A percentile compares a stretch with the other conserved stretches of the same genome.
phyloP scores from a whole-genome alignment of 1,140 invertebrate genomes.

The Camponotus floridanus region DNA sequence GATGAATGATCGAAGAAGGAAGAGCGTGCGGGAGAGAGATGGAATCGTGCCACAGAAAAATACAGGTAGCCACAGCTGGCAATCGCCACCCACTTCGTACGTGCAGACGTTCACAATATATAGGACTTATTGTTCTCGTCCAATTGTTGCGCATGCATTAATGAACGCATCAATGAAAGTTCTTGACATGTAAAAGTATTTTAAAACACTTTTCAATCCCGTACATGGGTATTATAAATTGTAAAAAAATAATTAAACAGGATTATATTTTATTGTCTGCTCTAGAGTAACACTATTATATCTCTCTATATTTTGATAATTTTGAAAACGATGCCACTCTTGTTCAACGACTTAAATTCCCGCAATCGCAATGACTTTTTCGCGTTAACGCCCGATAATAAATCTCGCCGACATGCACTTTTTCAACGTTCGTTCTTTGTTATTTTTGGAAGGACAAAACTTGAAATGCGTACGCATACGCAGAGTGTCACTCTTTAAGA shows the following conservation, averaged over 20 bases:
- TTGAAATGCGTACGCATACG: slow-evolving; percentile 50
- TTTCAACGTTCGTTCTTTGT: slow-evolving; percentile 65
- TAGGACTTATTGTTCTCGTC: slow-evolving; percentile 37
- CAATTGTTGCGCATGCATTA: slow-evolving; percentile 39
- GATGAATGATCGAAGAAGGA: slow-evolving; percentile 69
- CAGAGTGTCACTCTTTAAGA: slow-evolving; percentile 68
- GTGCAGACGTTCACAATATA: slow-evolving; percentile 14
- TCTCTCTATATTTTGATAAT: no score
- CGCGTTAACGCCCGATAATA: slow-evolving; percentile 56
- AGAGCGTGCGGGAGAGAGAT: slow-evolving; percentile 32
- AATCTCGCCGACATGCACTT: slow-evolving; percentile 64
- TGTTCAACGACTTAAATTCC: slow-evolving; percentile 50
- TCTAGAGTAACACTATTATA: no score
- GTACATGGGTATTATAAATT: background rate
- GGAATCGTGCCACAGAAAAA: slow-evolving; percentile 49
- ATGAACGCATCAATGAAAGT: slow-evolving; percentile 20
- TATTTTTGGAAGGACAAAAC: slow-evolving; percentile 46
- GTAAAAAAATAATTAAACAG: background rate
- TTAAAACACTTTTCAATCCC: background rate
- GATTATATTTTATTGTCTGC: background rate
- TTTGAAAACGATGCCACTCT: slow-evolving; percentile 18
- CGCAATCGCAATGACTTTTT: slow-evolving; percentile 55
- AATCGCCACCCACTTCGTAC: slow-evolving; percentile 53
- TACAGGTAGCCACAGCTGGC: slow-evolving; percentile 38
- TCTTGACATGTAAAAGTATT: background rate